These are phyloP conservation scores for Eubasilissa regina DNA, from an alignment of 1,140 invertebrate species.

Conservation along the genomic window DNA sequence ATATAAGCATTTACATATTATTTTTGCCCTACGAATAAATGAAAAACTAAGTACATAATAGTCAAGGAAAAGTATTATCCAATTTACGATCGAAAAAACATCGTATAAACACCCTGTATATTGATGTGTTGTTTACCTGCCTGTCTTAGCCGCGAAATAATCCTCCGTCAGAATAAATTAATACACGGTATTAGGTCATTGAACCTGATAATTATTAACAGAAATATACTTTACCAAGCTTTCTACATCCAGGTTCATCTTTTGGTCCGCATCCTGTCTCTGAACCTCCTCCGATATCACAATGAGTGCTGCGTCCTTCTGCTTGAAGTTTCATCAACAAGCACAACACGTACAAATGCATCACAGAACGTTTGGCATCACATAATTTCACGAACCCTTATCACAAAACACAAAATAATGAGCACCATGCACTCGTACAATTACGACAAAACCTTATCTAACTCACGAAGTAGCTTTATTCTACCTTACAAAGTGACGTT, in stretches of 20 bases:
- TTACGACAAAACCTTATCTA: slow-evolving; percentile 32
- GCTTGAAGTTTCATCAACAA: slow-evolving; percentile 34
- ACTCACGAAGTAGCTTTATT: slow-evolving; percentile 20
- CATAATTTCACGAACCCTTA: slow-evolving; percentile 41
- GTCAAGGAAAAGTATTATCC: no score
- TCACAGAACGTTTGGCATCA: slow-evolving; percentile 47
- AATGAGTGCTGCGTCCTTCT: slow-evolving; percentile 29
- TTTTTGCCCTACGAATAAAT: no score
- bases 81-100: not conserved
- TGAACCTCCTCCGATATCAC: slow-evolving; percentile 46
- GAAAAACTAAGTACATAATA: no score
- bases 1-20: no score
- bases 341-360: slow-evolving; percentile 48
- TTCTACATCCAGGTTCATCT: slow-evolving; percentile 71
- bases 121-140: slow-evolving; percentile 33
- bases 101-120: slow-evolving; percentile 19
- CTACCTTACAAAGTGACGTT: slow-evolving; percentile 30
- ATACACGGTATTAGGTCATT: not conserved
- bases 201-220: slow-evolving; percentile 44
- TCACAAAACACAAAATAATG: slow-evolving; percentile 33
- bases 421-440: slow-evolving; percentile 9
- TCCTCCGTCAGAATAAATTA: not conserved
- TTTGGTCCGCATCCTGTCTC: slow-evolving; percentile 61
- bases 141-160: slow-evolving; percentile 28
- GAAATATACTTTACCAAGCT: slow-evolving; percentile 67